Percentiles rank a stretch among this genome's conserved stretches.
These are phyloP conservation scores for Prorops nasuta DNA, from an alignment of 1,140 invertebrate species.

Conservation along the genomic window DNA sequence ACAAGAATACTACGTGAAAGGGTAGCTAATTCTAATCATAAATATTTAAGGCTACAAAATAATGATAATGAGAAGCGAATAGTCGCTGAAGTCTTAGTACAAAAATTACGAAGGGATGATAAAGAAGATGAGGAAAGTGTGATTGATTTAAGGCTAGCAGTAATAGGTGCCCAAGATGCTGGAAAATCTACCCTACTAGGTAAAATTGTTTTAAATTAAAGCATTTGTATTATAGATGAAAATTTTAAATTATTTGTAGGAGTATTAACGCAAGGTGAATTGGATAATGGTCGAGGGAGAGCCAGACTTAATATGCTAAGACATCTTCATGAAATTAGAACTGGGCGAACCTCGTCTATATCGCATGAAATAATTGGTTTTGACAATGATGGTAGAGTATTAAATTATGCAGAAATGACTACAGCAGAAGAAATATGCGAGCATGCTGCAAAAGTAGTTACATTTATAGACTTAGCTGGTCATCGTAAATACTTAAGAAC, in stretches of 20 bases:
- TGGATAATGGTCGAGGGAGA: slow-evolving; percentile 93
- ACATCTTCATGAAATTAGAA: slow-evolving; percentile 95
- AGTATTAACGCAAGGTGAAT: slow-evolving; percentile 90
- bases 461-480: slow-evolving; percentile 94
- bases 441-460: slow-evolving; percentile 85
- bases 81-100: slow-evolving; percentile 85
- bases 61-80: slow-evolving; percentile 44
- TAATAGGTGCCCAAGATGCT: slow-evolving; percentile 89
- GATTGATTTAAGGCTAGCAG: slow-evolving; percentile 85
- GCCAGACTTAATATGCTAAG: slow-evolving; percentile 94
- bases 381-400: slow-evolving; percentile 66
- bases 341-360: slow-evolving; percentile 93
- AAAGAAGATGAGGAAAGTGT: slow-evolving; percentile 82
- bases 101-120: slow-evolving; percentile 78
- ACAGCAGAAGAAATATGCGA: slow-evolving; percentile 95
- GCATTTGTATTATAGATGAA: slow-evolving; percentile 3
- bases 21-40: slow-evolving; percentile 47
- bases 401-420: slow-evolving; percentile 86
- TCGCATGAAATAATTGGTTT: slow-evolving; percentile 97
- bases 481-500: slow-evolving; percentile 95
- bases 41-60: slow-evolving; percentile 45
- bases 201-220: slow-evolving; percentile 27
- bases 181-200: slow-evolving; percentile 88
- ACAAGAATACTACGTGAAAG: slow-evolving; percentile 70
- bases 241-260: slow-evolving; percentile 61